A percentile compares a stretch with the other conserved stretches of the same genome.
Evolutionary conservation across 2,113 vertebrate genomes (phyloP).

Genomic region (Jaculus jaculus): DNA sequence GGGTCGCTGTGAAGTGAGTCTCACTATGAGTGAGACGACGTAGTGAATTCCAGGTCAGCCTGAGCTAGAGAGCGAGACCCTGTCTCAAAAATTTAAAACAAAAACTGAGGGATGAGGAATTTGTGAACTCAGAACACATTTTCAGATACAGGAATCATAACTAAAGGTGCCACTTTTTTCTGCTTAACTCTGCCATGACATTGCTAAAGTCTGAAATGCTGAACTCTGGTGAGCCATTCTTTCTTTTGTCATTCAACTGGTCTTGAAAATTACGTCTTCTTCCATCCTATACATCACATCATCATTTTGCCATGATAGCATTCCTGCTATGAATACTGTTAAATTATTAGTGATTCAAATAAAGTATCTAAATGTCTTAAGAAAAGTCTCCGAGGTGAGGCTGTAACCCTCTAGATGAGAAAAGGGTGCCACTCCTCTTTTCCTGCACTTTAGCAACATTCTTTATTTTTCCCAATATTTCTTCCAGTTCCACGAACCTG

Average conservation of each 20-base stretch:
- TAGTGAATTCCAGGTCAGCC: too few relatives aligned
- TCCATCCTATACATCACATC: background rate
- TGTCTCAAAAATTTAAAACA: too few relatives aligned
- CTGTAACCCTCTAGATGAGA: background rate
- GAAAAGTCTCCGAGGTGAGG: background rate
- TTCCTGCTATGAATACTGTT: background rate
- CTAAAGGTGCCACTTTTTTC: background rate
- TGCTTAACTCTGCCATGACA: background rate
- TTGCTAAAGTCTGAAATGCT: conserved; percentile 6
- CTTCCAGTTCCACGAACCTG: background rate
- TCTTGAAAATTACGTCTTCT: conserved; percentile 13
- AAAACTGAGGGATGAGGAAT: background rate
- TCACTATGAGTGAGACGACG: too few relatives aligned
- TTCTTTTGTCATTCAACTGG: conserved; percentile 26
- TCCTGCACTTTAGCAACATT: background rate
- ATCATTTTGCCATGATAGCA: conserved; percentile 22
- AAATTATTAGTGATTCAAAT: conserved; percentile 26
- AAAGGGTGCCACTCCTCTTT: background rate
- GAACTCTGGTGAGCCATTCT: background rate
- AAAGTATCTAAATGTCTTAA: conserved; percentile 13
- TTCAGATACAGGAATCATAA: conserved; percentile 34
- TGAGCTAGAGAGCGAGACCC: too few relatives aligned
- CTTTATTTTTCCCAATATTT: background rate
- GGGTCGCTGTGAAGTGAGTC: too few relatives aligned
- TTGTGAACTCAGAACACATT: background rate